Conservation (phyloP, 2,113 vertebrate genomes). For the Butorides virescens region DNA sequence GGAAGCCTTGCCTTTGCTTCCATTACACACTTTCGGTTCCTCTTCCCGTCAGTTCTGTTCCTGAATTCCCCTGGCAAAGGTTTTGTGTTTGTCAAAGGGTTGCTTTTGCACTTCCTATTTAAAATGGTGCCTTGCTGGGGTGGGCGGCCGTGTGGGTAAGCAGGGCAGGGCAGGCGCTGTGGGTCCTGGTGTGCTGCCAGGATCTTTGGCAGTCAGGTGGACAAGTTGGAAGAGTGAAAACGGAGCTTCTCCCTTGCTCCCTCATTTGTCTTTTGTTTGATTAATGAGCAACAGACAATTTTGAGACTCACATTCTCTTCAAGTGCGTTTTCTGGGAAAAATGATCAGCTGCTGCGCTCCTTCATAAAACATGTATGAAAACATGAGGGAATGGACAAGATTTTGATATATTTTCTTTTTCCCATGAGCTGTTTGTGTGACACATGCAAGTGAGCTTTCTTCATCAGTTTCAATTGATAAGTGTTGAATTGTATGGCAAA, state of each 20-base stretch:
- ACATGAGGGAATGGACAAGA: background rate
- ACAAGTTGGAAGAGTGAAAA: background rate
- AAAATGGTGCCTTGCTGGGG: background rate
- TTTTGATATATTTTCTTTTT: background rate
- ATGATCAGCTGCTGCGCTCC: background rate
- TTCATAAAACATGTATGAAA: background rate
- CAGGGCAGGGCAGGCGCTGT: background rate
- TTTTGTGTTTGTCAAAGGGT: background rate
- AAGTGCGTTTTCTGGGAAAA: background rate
- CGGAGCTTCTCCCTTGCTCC: background rate
- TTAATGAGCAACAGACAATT: background rate
- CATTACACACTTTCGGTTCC: background rate
- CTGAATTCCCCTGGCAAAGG: background rate
- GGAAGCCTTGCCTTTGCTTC: background rate
- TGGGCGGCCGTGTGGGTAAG: background rate
- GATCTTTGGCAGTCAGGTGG: background rate
- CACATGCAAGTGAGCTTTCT: background rate
- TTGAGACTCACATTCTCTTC: background rate
- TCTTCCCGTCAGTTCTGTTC: accelerated
- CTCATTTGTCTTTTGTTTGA: background rate
- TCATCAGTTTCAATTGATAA: background rate
- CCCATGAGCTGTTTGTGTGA: background rate
- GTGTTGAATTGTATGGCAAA: background rate
- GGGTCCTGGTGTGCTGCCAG: background rate
- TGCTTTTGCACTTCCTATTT: background rate